These are phyloP conservation scores for Bambusicola thoracicus DNA, from an alignment of 2,113 vertebrate genomes.

Conservation along the genomic window DNA sequence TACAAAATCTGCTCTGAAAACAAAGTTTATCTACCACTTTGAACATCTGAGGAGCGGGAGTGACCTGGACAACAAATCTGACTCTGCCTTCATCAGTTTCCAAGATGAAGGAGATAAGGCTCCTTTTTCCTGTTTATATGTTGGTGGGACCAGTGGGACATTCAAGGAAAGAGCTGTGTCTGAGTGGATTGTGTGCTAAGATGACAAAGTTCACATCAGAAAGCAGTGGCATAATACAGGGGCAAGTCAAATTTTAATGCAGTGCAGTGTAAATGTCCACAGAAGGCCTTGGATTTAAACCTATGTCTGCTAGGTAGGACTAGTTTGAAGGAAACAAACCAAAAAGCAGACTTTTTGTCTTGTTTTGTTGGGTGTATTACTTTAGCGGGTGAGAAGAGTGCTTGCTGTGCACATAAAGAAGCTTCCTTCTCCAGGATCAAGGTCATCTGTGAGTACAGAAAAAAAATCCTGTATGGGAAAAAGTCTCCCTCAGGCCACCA, in stretches of 20 bases:
- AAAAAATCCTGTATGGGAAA: background rate
- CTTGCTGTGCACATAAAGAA: background rate
- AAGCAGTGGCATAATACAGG: background rate
- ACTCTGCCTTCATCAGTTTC: background rate
- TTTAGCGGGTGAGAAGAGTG: background rate
- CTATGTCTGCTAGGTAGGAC: background rate
- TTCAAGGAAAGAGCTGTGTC: background rate
- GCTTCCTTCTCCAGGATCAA: background rate
- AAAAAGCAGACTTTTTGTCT: background rate
- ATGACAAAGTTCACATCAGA: background rate
- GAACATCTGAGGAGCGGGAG: background rate
- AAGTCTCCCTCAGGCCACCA: background rate
- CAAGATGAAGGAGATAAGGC: background rate
- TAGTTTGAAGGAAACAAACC: accelerated
- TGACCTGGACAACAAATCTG: background rate
- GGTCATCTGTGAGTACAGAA: background rate
- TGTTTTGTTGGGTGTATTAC: background rate
- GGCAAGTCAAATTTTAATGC: background rate
- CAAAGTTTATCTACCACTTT: background rate
- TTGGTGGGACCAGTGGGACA: background rate
- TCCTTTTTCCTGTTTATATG: background rate
- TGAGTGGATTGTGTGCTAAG: background rate
- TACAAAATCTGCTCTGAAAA: background rate
- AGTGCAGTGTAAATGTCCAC: background rate
- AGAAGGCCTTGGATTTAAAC: background rate